Percentiles rank a stretch among this genome's conserved stretches.
These are phyloP conservation scores for Melanostoma mellinum DNA, from an alignment of 2,888 invertebrate species.

Conservation along the genomic window DNA sequence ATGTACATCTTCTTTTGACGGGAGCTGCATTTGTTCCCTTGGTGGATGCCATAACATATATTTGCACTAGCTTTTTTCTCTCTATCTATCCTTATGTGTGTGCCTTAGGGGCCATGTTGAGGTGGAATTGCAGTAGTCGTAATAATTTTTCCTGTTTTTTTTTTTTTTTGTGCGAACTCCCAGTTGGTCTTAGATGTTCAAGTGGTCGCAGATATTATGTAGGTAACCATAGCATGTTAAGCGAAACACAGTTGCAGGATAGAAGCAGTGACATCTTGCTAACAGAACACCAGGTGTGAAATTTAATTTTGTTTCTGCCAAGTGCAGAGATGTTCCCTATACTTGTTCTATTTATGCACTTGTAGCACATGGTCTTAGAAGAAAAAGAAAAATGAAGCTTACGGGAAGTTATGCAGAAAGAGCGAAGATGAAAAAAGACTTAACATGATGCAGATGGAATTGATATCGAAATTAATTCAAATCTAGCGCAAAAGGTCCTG, in stretches of 20 bases:
- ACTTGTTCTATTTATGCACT: slow-evolving; percentile 66
- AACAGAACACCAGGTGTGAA: slow-evolving; percentile 70
- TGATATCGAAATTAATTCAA: slow-evolving; percentile 62
- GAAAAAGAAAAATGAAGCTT: slow-evolving; percentile 27
- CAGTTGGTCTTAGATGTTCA: slow-evolving; percentile 28
- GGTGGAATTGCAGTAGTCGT: slow-evolving; percentile 67
- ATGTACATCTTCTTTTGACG: slow-evolving; percentile 69
- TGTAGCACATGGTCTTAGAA: slow-evolving; percentile 43
- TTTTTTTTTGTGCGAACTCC: slow-evolving; percentile 33
- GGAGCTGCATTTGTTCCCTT: slow-evolving; percentile 44
- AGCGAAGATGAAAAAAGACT: slow-evolving; percentile 26
- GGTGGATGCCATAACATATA: slow-evolving; percentile 34
- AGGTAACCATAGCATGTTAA: slow-evolving; percentile 51
- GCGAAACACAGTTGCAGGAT: slow-evolving; percentile 48
- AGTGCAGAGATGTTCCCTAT: slow-evolving; percentile 56
- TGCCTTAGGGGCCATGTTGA: slow-evolving; percentile 56
- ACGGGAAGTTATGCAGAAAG: slow-evolving; percentile 41
- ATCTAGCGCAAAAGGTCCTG: slow-evolving; percentile 10
- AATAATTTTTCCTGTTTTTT: slow-evolving; percentile 12
- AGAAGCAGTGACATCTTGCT: slow-evolving; percentile 67
- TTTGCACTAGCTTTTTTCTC: slow-evolving; percentile 11
- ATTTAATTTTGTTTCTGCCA: slow-evolving; percentile 70
- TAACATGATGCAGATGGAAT: slow-evolving; percentile 55
- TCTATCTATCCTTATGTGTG: slow-evolving; percentile 6
- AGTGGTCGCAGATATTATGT: slow-evolving; percentile 68